Percentiles rank a stretch among this genome's conserved stretches.
Evolutionary conservation across 2,888 invertebrate species (phyloP).

Genomic region (Scaptomyza polygonia): DNA sequence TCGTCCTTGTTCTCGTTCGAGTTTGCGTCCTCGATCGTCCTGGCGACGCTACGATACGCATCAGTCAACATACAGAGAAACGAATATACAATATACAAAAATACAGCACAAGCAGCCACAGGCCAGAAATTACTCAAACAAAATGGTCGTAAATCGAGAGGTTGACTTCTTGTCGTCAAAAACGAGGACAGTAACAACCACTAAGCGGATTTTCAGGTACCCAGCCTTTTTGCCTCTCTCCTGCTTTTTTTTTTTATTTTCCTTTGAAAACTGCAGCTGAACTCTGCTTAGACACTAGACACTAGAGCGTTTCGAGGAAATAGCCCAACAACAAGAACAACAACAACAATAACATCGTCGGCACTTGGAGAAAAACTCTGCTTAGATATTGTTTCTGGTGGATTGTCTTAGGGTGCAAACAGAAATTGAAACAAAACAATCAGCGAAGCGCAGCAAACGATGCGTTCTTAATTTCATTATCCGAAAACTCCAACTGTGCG

Average conservation of each 20-base stretch:
- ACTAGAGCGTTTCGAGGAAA: constrained; percentile 52
- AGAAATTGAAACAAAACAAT: constrained; percentile 80
- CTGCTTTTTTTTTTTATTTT: constrained; percentile 51
- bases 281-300: constrained; percentile 28
- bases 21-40: constrained; percentile 19
- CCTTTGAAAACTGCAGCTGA: constrained; percentile 64
- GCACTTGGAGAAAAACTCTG: constrained; percentile 47
- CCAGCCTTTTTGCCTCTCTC: constrained; percentile 31
- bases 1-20: background rate
- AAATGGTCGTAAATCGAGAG: constrained; percentile 83
- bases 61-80: constrained; percentile 49
- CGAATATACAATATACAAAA: too few relatives aligned
- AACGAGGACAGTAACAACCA: constrained; percentile 70
- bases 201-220: constrained; percentile 72
- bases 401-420: constrained; percentile 63
- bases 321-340: constrained; percentile 20
- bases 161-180: constrained; percentile 82
- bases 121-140: constrained; percentile 79
- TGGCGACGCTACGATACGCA: constrained; percentile 42
- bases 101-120: constrained; percentile 15
- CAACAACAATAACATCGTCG: constrained; percentile 22
- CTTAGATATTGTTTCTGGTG: constrained; percentile 28
- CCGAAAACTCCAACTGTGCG: constrained; percentile 66
- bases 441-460: constrained; percentile 74
- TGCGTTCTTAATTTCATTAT: constrained; percentile 81